phyloP scores from a whole-genome alignment of 2,888 invertebrate genomes.

The Andricus quercusramuli region DNA sequence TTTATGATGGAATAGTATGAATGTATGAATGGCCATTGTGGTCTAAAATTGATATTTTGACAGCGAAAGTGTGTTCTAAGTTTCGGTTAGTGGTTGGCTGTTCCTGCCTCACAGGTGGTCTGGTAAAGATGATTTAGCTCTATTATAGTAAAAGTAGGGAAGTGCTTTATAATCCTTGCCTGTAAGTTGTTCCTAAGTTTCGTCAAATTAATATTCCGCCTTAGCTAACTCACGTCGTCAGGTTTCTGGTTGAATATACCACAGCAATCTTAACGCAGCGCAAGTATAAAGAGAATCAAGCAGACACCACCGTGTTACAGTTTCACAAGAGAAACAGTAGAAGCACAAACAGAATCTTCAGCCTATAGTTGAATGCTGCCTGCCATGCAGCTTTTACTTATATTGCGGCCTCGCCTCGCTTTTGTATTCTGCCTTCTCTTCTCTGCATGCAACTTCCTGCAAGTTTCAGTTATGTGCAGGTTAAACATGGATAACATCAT shows the following conservation, averaged over 20 bases:
- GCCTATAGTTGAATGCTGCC: background rate
- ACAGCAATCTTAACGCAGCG: constrained; percentile 11
- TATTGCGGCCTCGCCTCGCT: background rate
- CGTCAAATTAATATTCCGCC: constrained; percentile 1
- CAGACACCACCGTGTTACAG: constrained; percentile 8
- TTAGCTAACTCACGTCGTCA: constrained; percentile 13
- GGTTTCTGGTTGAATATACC: constrained; percentile 16
- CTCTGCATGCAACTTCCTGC: background rate
- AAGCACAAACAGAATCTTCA: constrained; percentile 11
- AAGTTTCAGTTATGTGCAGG: background rate
- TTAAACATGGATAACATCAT: background rate
- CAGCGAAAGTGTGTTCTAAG: background rate
- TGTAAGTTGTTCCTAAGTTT: constrained; percentile 23
- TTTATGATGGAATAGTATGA: background rate
- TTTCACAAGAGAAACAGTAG: constrained; percentile 27
- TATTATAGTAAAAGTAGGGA: constrained; percentile 3
- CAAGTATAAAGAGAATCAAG: constrained; percentile 11
- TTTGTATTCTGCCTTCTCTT: background rate
- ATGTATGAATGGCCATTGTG: background rate
- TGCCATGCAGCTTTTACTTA: background rate
- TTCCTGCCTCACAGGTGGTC: background rate
- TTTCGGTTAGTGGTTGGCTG: background rate
- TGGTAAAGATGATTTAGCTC: background rate
- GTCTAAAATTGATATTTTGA: background rate
- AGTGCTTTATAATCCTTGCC: constrained; percentile 18